Evolutionary conservation across 2,797 vertebrate species (phyloP), one percentile per base, ranked within the genome.

Genomic region (Falco concolor): DNA sequence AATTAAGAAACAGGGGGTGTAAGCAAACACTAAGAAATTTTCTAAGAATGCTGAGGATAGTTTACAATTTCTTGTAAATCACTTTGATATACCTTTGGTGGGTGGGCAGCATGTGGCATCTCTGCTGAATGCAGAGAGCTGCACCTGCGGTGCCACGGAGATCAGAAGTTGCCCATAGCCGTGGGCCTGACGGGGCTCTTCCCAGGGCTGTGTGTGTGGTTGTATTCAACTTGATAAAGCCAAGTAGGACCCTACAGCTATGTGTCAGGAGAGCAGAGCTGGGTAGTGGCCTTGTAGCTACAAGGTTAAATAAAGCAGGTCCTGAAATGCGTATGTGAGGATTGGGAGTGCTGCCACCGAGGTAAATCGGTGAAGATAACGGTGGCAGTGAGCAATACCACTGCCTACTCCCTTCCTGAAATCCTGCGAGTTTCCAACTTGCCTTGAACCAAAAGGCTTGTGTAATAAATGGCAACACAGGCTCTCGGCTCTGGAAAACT

Each of bases 151-250:
- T 32, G 17, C 22, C 25, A 7, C 2, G 44, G 42, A 40, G 54
- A 28, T 23, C 34, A 28, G 53, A 42, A 69, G 32, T 42, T 7
- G 6, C 32, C 45, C 2, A 0, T 3, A 44, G 30, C 49, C 4
- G 0, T n/a, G 32, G 28, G 23, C 5, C 24, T 57, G 53, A 9
- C 0, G 4, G 23, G 42, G 19, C 17, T 34, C 25, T 67, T 52
- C 19, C 25, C 57, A 22, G 53, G 34, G 13, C 1, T 40, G 11
- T 24, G 24, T 25, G 1, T 60, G 28, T 24, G n/a, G 13, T 13
- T 2, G 0, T 13, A 9, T 7, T 72, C 45, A 27, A 20, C n/a
- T 40, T 25, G 56, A 11, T 49, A 28, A 64, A 63, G 40, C 45
- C 59, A 8, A 14, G 17, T 2, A 56, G n/a, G 42, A 60, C 21